Percentiles rank a stretch among this genome's conserved stretches.
These are phyloP conservation scores for Branchinecta lindahli DNA, from an alignment of 1,140 invertebrate genomes.

Conservation along the genomic window DNA sequence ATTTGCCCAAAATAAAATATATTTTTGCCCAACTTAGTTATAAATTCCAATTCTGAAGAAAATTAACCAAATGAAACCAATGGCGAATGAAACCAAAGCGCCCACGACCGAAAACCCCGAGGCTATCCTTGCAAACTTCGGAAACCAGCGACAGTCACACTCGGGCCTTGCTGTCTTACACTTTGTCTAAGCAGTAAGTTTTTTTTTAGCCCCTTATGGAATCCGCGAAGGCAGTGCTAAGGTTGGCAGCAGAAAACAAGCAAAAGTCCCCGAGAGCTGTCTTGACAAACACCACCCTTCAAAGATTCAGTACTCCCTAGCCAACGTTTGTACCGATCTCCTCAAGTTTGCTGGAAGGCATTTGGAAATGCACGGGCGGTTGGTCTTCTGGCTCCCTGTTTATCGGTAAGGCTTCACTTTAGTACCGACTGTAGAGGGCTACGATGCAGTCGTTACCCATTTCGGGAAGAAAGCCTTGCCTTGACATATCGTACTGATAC, in stretches of 20 bases:
- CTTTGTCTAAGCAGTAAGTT: neutral
- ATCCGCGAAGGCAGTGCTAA: constrained; percentile 77
- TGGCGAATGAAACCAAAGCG: no score
- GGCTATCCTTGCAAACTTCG: no score
- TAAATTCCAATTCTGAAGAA: no score
- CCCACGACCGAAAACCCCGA: no score
- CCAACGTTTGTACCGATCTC: constrained; percentile 65
- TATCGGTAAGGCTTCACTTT: constrained; percentile 42
- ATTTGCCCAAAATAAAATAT: no score
- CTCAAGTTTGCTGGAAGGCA: constrained; percentile 61
- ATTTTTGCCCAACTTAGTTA: no score
- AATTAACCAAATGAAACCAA: no score
- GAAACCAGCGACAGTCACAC: no score
- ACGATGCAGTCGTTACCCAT: no score
- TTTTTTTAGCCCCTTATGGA: constrained; percentile 73
- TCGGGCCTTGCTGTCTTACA: no score
- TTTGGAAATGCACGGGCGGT: constrained; percentile 52
- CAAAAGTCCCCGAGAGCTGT: constrained; percentile 45
- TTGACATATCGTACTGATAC: no score
- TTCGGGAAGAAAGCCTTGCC: no score
- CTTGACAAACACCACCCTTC: constrained; percentile 57
- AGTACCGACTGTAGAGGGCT: neutral
- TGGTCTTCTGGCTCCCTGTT: constrained; percentile 86
- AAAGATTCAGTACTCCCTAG: constrained; percentile 66
- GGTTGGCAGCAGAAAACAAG: constrained; percentile 41